Percentiles rank a stretch among this genome's conserved stretches.
Conservation (phyloP, 2,113 vertebrate species). For the Rhagologus leucostigma region DNA sequence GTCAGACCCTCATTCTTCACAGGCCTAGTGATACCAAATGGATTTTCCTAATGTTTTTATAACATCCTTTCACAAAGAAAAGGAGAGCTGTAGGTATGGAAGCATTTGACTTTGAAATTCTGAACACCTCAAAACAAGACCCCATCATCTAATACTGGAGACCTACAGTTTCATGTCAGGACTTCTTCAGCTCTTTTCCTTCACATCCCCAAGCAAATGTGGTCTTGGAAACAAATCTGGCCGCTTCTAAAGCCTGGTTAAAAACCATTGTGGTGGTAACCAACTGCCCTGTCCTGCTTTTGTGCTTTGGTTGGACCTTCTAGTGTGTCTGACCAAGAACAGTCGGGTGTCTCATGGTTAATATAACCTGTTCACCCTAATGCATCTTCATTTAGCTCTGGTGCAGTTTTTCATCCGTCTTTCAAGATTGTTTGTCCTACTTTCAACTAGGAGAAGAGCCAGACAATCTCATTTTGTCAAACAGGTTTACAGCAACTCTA, state of each 20-base stretch:
- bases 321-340: background rate
- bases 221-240: background rate
- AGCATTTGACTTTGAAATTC: background rate
- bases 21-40: background rate
- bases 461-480: constrained; percentile 30
- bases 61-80: background rate
- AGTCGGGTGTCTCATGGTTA: background rate
- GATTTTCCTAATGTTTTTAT: background rate
- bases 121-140: background rate
- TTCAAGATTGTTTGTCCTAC: constrained; percentile 20
- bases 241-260: background rate
- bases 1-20: background rate
- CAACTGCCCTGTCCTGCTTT: background rate
- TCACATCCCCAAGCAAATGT: background rate
- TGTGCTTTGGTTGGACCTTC: background rate
- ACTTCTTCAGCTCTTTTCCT: background rate
- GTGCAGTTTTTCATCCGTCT: background rate
- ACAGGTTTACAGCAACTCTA: constrained; percentile 29
- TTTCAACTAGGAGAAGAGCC: background rate
- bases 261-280: background rate
- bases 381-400: background rate
- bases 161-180: background rate
- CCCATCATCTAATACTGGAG: background rate
- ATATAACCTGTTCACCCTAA: background rate
- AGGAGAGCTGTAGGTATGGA: background rate